Evolutionary conservation across 2,113 vertebrate species (phyloP), one percentile per base, ranked within the genome.

Genomic region (Seriola quinqueradiata): DNA sequence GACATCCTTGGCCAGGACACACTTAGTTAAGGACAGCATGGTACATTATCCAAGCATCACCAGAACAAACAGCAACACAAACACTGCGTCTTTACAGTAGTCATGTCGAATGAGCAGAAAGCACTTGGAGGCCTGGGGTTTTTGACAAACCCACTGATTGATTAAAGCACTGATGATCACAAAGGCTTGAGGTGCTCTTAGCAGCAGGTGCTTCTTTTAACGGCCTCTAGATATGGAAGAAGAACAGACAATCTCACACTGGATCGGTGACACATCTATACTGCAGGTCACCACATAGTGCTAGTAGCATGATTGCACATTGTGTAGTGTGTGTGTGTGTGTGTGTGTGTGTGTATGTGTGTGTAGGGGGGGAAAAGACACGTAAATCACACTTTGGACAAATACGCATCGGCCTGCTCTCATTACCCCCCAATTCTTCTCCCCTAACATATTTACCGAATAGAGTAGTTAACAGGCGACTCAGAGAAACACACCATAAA

Each of bases 1-100:
- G 91, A 95, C 94, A 94, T 88, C 95, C 95, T 95, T 92, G 93
- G 94, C 91, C 93, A 91, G 92, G 90, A 93, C 91, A 93, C 92
- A 93, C 87, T 89, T 81, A 87, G 89, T 86, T 88, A 93, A 92
- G 89, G 91, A 93, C 90, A 92, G 88, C 91, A 86, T 92, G 92
- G 90, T 81, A 90, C 88, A 87, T 90, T 87, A 90, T 87, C 90
- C 78, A 86, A 90, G 89, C 92, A 86, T 91, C 89, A 92, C 91
- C 84, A 91, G 87, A 87, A 87, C 90, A 87, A 90, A 94, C 89
- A 90, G 87, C 86, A 86, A 92, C 87, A 93, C 92, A 92, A 93
- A 93, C 94, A 93, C 92, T 88, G 84, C 81, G 54, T 92, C 82
- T 85, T 90, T 91, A 93, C 88, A 90, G 87, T 85, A 85, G 88